Conservation (phyloP, 2,888 invertebrate species). For the Lomographa bimaculata region DNA sequence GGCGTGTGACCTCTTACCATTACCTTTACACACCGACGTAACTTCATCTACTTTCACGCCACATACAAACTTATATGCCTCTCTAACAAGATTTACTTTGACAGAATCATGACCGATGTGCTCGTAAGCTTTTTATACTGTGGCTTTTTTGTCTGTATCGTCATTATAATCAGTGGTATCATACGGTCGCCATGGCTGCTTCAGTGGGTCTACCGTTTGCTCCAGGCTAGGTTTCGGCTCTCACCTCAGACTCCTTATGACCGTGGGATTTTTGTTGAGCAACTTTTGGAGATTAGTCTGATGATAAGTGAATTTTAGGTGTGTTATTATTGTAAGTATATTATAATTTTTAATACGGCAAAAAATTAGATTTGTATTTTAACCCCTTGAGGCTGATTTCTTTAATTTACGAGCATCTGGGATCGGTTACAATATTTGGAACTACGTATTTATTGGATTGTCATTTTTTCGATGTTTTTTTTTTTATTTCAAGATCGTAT, state of each 20-base stretch:
- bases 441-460: too few species aligned
- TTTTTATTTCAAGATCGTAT: too few species aligned
- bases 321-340: slow-evolving; percentile 23
- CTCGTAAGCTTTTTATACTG: slow-evolving; percentile 46
- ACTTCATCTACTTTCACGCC: slow-evolving; percentile 48
- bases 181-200: slow-evolving; percentile 67
- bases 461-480: too few species aligned
- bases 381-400: neutral
- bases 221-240: slow-evolving; percentile 72
- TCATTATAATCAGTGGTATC: slow-evolving; percentile 46
- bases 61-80: slow-evolving; percentile 31
- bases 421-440: too few species aligned
- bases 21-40: slow-evolving; percentile 53
- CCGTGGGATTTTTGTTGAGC: slow-evolving; percentile 70
- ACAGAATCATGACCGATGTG: slow-evolving; percentile 22
- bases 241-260: slow-evolving; percentile 71
- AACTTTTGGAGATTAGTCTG: slow-evolving; percentile 50
- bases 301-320: slow-evolving; percentile 56
- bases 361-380: slow-evolving; percentile 9
- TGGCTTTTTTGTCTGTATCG: slow-evolving; percentile 45
- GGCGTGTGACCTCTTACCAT: slow-evolving; percentile 77
- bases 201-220: slow-evolving; percentile 80
- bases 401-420: too few species aligned
- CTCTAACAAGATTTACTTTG: neutral
- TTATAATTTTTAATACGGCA: slow-evolving; percentile 7